phyloP scores from a whole-genome alignment of 2,888 invertebrate genomes.

The Pyrocoelia pectoralis region DNA sequence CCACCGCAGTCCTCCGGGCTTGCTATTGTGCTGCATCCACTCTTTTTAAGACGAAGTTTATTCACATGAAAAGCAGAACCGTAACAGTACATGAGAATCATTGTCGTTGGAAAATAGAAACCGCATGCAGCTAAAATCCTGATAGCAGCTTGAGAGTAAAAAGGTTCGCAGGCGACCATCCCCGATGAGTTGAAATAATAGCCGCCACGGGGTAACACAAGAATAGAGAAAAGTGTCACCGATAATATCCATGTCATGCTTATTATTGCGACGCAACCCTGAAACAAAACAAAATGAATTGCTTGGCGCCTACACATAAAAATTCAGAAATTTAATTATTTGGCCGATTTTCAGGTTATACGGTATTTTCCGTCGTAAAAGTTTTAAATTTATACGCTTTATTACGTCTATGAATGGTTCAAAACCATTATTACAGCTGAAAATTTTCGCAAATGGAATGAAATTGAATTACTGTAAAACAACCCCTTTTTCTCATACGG shows the following conservation, averaged over 20 bases:
- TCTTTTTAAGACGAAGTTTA: conserved; percentile 74
- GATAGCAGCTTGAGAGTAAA: conserved; percentile 75
- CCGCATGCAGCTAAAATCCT: conserved; percentile 86
- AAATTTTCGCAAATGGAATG: background rate
- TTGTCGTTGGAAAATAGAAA: conserved; percentile 90
- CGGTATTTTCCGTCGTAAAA: conserved; percentile 17
- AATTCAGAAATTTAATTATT: conserved; percentile 10
- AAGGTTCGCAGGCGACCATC: conserved; percentile 87
- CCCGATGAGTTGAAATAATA: conserved; percentile 90
- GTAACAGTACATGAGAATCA: conserved; percentile 92
- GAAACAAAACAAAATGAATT: conserved; percentile 54
- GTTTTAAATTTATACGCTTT: conserved; percentile 15
- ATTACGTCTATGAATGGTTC: conserved; percentile 20
- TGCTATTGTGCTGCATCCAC: conserved; percentile 54
- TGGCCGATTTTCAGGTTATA: conserved; percentile 14
- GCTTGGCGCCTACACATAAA: conserved; percentile 9
- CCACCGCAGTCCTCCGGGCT: conserved; percentile 61
- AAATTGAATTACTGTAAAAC: conserved; percentile 12
- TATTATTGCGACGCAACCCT: conserved; percentile 87
- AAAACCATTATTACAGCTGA: conserved; percentile 3
- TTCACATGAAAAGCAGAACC: conserved; percentile 90
- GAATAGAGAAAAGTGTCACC: conserved; percentile 81
- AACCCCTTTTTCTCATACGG: background rate
- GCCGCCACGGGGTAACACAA: conserved; percentile 85
- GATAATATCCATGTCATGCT: conserved; percentile 87